Percentiles rank a stretch among this genome's conserved stretches.
These are phyloP conservation scores for Chionodraco myersi DNA, from an alignment of 2,113 vertebrate genomes.

Conservation along the genomic window DNA sequence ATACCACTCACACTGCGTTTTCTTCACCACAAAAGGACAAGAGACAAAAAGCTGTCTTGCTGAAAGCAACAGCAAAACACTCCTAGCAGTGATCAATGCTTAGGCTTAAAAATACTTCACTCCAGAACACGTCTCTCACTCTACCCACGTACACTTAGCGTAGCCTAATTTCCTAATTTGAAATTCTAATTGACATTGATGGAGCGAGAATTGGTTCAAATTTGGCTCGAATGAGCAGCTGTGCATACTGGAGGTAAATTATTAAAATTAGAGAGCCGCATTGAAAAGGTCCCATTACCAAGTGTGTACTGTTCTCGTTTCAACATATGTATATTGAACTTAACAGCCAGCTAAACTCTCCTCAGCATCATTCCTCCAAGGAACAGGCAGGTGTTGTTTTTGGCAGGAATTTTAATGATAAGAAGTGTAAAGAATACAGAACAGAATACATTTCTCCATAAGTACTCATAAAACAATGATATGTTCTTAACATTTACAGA, in stretches of 20 bases:
- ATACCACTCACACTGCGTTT: neutral
- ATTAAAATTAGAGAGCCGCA: neutral
- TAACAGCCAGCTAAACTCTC: too few relatives aligned
- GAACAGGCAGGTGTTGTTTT: too few relatives aligned
- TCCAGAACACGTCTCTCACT: slow-evolving; percentile 8
- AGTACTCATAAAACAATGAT: too few relatives aligned
- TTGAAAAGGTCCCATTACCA: slow-evolving; percentile 18
- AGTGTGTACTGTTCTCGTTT: neutral
- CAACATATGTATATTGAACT: too few relatives aligned
- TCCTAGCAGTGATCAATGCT: neutral
- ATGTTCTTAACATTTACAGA: too few relatives aligned
- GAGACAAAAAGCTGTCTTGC: slow-evolving; percentile 10
- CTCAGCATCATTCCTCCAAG: too few relatives aligned
- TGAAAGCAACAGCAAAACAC: slow-evolving; percentile 30
- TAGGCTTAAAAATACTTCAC: neutral
- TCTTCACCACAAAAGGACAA: neutral
- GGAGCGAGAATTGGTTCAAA: neutral
- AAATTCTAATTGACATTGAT: slow-evolving; percentile 30
- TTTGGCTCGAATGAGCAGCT: slow-evolving; percentile 3
- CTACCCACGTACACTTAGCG: neutral
- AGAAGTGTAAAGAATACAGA: too few relatives aligned
- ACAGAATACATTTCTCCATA: too few relatives aligned
- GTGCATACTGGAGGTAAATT: neutral
- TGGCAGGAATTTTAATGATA: too few relatives aligned
- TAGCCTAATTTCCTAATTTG: slow-evolving; percentile 34